Evolutionary conservation across 2,797 vertebrate species (phyloP).

Genomic region (Enteromius argenteus): DNA sequence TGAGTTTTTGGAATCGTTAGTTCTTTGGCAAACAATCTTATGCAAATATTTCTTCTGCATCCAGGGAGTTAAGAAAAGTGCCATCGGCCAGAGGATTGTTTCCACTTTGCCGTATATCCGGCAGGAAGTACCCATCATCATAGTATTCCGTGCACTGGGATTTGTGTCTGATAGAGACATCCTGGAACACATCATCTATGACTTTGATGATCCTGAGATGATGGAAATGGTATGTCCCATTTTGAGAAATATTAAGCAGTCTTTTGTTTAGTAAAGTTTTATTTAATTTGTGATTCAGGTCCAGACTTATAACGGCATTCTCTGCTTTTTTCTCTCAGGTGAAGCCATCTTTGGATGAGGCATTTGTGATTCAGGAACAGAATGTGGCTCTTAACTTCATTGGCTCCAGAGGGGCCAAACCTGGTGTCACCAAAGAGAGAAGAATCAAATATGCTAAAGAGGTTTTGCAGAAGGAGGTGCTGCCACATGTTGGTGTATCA

Average conservation of each 20-base stretch:
- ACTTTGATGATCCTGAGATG: slow-evolving; percentile 99
- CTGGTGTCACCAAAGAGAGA: slow-evolving; percentile 96
- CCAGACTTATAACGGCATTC: not conserved
- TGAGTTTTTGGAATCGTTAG: not conserved
- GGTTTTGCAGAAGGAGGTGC: slow-evolving; percentile 97
- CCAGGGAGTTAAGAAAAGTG: slow-evolving; percentile 97
- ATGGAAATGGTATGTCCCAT: slow-evolving; percentile 93
- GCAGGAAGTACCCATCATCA: slow-evolving; percentile 98
- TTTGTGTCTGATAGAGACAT: slow-evolving; percentile 98
- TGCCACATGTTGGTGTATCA: slow-evolving; percentile 97
- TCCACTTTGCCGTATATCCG: slow-evolving; percentile 96
- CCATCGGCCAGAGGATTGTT: slow-evolving; percentile 97
- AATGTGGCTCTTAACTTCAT: slow-evolving; percentile 98
- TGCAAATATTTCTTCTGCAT: not conserved
- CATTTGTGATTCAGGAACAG: slow-evolving; percentile 98
- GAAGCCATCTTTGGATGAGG: slow-evolving; percentile 97
- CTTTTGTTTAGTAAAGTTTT: not conserved
- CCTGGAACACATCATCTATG: slow-evolving; percentile 98
- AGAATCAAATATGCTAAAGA: slow-evolving; percentile 98
- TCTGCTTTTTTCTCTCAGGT: slow-evolving; percentile 76
- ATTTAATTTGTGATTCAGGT: not conserved
- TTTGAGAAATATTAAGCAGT: not conserved
- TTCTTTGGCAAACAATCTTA: not conserved
- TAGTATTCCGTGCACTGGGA: slow-evolving; percentile 94
- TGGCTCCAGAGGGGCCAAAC: slow-evolving; percentile 96